Conservation (phyloP, 2,888 invertebrate genomes). For the Acrocyrtus sp. region DNA sequence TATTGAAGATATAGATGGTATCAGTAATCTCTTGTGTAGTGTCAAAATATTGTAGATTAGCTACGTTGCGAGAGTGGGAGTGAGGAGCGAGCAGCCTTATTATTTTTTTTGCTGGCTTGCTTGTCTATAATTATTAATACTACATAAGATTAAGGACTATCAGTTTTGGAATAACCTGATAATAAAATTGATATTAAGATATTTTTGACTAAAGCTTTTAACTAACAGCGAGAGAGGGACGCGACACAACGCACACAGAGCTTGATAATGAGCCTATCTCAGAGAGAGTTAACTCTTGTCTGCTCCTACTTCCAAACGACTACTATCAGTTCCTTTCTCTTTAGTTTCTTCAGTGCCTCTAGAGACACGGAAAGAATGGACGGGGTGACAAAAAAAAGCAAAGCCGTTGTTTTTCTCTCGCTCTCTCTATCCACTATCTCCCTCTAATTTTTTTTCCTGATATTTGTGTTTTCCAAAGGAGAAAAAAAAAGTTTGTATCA, state of each 20-base stretch:
- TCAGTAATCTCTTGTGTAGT: constrained; percentile 39
- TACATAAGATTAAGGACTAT: constrained; percentile 52
- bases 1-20: constrained; percentile 44
- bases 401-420: not conserved
- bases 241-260: constrained; percentile 32
- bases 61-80: not conserved
- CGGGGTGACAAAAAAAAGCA: not conserved
- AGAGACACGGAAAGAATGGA: not conserved
- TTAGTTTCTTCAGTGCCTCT: constrained; percentile 26
- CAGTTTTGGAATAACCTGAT: constrained; percentile 53
- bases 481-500: not conserved
- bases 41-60: constrained; percentile 35
- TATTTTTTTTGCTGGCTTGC: constrained; percentile 7
- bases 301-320: constrained; percentile 48
- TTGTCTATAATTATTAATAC: constrained; percentile 48
- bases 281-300: constrained; percentile 8
- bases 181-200: constrained; percentile 56
- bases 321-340: constrained; percentile 47
- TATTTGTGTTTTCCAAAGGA: not conserved
- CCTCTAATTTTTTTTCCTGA: not conserved
- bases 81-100: constrained; percentile 2
- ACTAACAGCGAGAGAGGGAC: no score
- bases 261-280: constrained; percentile 48
- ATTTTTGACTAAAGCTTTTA: constrained; percentile 49
- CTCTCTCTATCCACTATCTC: not conserved